Evolutionary conservation across 2,113 vertebrate species (phyloP), one percentile per base, ranked within the genome.

Genomic region (Ginglymostoma cirratum): DNA sequence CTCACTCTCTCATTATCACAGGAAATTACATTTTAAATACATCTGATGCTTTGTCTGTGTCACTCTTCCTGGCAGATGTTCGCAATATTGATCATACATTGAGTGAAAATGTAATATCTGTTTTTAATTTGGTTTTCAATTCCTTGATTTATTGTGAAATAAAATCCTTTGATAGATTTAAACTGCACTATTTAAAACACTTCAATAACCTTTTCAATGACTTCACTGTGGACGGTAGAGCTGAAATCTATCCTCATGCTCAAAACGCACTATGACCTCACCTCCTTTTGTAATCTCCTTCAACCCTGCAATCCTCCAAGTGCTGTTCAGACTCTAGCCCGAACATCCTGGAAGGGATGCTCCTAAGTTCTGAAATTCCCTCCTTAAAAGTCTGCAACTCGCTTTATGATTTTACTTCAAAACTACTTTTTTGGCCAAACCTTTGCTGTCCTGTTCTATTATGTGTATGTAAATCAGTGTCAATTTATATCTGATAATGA

Each of bases 11-110:
- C 87, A 90, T 90, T 61, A 90, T 34, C 65, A 55, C 87, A 61
- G 30, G 5, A 30, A 90, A 90, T 90, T 90, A 30, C 87, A 90
- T 65, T 90, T 90, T 90, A 65, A 90, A 34, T 90, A 61, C 61
- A 12, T 30, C 52, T n/a, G 34, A 90, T 90, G 52, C 14, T 90
- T 90, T n/a, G 27, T 90, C 87, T 34, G 24, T 89, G 86, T 89
- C 86, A 89, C 48, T 89, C 27, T 90, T 27, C 87, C 27, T 5
- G 15, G 48, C 24, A 90, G 27, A 65, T 90, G 52, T 10, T 90
- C 87, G 4, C 17, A 90, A 90, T 65, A 90, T 90, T 90, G 87
- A 90, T 90, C 89, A 23, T 1, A 66, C 15, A 38, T 66, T 66
- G 55, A 90, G 52, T 87, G 86, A 90, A 55, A 65, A 5, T 90